Evolutionary conservation across 2,888 invertebrate species (phyloP).

Genomic region (Andrena minutula): DNA sequence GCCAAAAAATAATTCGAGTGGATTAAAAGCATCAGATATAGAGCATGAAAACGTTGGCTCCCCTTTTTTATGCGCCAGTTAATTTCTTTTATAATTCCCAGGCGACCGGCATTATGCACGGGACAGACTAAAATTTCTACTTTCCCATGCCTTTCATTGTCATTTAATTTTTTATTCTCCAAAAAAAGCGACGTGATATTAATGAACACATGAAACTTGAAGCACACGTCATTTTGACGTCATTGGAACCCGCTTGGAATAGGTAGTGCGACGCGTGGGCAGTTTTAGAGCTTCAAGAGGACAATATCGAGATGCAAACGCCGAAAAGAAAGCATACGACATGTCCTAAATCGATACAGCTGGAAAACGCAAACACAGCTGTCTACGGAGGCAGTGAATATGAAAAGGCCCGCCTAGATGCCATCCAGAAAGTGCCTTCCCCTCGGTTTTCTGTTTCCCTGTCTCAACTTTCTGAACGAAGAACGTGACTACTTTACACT

Average conservation of each 20-base stretch:
- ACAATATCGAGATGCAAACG: conserved; percentile 9
- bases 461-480: too few species aligned
- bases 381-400: conserved; percentile 25
- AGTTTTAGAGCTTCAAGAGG: not conserved
- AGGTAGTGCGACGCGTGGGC: not conserved
- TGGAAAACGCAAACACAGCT: conserved; percentile 55
- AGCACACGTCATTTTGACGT: not conserved
- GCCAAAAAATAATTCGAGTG: not conserved
- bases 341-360: conserved; percentile 77
- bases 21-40: not conserved
- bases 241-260: not conserved
- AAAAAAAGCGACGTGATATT: not conserved
- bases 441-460: not conserved
- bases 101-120: not conserved
- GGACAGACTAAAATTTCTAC: too few species aligned
- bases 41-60: not conserved
- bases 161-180: too few species aligned
- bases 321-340: conserved; percentile 67
- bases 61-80: not conserved
- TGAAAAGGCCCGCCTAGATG: not conserved
- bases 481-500: too few species aligned
- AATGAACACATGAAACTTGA: not conserved
- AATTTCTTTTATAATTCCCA: conserved; percentile 10
- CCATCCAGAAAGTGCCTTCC: not conserved
- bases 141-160: too few species aligned